Evolutionary conservation across 2,888 invertebrate genomes (phyloP).

Genomic region (Latheticus oryzae): DNA sequence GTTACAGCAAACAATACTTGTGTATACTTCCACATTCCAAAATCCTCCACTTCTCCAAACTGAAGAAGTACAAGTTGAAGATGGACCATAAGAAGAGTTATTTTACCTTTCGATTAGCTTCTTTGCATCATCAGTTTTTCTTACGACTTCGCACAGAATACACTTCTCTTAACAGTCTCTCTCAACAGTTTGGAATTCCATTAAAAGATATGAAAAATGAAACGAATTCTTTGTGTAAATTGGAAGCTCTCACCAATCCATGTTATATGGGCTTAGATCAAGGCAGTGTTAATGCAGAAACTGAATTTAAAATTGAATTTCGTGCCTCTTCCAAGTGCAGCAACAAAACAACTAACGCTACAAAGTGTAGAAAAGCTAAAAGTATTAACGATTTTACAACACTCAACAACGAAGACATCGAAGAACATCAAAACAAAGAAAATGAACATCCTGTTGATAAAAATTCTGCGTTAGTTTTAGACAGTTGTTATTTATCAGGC

Average conservation of each 20-base stretch:
- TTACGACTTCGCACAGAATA: slow-evolving; percentile 78
- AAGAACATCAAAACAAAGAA: slow-evolving; percentile 76
- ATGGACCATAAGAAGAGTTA: slow-evolving; percentile 82
- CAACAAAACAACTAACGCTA: slow-evolving; percentile 42
- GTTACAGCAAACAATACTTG: slow-evolving; percentile 79
- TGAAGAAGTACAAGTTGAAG: slow-evolving; percentile 78
- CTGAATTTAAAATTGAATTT: slow-evolving; percentile 62
- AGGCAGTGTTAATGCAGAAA: slow-evolving; percentile 59
- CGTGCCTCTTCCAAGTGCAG: slow-evolving; percentile 54
- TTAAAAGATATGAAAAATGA: slow-evolving; percentile 66
- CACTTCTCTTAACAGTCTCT: slow-evolving; percentile 74
- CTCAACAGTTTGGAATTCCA: slow-evolving; percentile 72
- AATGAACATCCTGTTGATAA: slow-evolving; percentile 71
- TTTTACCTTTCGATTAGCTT: slow-evolving; percentile 81
- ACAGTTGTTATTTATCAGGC: slow-evolving; percentile 60
- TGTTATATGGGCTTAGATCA: slow-evolving; percentile 50
- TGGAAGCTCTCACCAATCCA: slow-evolving; percentile 60
- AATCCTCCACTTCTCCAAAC: slow-evolving; percentile 68
- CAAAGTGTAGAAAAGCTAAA: slow-evolving; percentile 63
- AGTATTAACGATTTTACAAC: slow-evolving; percentile 68
- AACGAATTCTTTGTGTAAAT: slow-evolving; percentile 63
- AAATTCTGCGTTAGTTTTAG: slow-evolving; percentile 54
- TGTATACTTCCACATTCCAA: slow-evolving; percentile 69
- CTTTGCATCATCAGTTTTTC: slow-evolving; percentile 83
- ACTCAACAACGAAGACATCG: slow-evolving; percentile 68